Evolutionary conservation across 2,797 vertebrate genomes (phyloP).

Genomic region (Monodelphis domestica): DNA sequence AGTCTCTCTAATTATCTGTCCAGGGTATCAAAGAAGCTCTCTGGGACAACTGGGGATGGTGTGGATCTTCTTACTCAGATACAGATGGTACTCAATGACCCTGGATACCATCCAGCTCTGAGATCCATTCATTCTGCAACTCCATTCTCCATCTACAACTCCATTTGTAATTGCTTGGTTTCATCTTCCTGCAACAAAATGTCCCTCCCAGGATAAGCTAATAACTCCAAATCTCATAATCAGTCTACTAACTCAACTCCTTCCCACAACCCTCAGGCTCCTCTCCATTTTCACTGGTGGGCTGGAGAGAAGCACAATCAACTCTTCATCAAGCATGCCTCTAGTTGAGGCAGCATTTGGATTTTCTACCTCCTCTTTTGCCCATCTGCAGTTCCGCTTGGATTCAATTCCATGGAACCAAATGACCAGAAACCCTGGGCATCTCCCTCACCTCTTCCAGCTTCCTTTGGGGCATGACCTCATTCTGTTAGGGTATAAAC

Average conservation of each 20-base stretch:
- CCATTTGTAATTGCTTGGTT: no score
- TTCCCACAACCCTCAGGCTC: no score
- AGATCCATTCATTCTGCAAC: neutral
- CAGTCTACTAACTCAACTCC: no score
- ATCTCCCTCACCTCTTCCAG: neutral
- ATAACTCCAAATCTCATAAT: no score
- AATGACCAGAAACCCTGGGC: neutral
- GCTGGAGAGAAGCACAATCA: no score
- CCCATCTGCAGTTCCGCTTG: neutral
- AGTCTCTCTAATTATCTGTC: neutral
- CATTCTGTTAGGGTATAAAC: neutral
- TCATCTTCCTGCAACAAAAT: no score
- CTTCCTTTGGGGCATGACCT: neutral
- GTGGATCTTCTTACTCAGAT: neutral
- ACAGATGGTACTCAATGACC: neutral
- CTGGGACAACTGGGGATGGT: neutral
- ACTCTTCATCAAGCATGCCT: neutral
- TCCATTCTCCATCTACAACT: neutral
- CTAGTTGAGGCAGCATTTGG: neutral
- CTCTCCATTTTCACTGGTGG: no score
- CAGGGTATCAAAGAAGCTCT: neutral
- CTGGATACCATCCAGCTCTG: neutral
- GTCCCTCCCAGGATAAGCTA: no score
- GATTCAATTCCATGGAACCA: neutral
- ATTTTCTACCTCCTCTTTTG: neutral